phyloP scores from a whole-genome alignment of 2,113 vertebrate species.

The Melanocharis versteri region DNA sequence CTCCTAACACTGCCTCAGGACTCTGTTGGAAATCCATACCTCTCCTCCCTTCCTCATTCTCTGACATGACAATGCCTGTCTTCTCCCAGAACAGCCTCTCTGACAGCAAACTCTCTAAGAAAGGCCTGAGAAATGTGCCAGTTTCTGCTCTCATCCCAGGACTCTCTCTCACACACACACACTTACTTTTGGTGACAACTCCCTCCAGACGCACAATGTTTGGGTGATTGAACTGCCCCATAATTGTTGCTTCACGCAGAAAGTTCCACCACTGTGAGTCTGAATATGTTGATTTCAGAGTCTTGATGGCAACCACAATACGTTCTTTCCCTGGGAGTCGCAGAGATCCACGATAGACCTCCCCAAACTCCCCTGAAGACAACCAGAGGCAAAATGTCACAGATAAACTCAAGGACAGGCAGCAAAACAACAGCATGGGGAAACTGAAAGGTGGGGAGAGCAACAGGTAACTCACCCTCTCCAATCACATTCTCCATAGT shows the following conservation, averaged over 20 bases:
- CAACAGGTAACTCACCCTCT: constrained; percentile 63
- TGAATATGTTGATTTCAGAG: constrained; percentile 87
- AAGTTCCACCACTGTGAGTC: constrained; percentile 90
- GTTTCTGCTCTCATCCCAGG: background rate
- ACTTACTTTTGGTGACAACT: constrained; percentile 88
- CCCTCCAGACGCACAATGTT: constrained; percentile 92
- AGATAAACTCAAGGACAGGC: background rate
- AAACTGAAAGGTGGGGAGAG: background rate
- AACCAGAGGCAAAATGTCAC: background rate
- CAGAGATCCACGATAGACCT: constrained; percentile 88
- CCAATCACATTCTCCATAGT: constrained; percentile 75
- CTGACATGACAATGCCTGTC: background rate
- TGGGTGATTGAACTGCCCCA: constrained; percentile 91
- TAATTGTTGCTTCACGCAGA: constrained; percentile 89
- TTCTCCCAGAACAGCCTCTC: background rate
- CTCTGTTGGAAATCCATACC: background rate
- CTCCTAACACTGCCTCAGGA: background rate
- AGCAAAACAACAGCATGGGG: background rate
- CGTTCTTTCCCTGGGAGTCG: constrained; percentile 80
- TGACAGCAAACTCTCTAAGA: background rate
- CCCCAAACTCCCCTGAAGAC: constrained; percentile 88
- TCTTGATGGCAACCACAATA: constrained; percentile 88
- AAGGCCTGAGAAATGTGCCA: background rate
- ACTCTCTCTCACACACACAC: background rate
- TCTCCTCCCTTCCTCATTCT: background rate